Conservation (phyloP, 2,888 invertebrate species). For the Limnephilus lunatus region DNA sequence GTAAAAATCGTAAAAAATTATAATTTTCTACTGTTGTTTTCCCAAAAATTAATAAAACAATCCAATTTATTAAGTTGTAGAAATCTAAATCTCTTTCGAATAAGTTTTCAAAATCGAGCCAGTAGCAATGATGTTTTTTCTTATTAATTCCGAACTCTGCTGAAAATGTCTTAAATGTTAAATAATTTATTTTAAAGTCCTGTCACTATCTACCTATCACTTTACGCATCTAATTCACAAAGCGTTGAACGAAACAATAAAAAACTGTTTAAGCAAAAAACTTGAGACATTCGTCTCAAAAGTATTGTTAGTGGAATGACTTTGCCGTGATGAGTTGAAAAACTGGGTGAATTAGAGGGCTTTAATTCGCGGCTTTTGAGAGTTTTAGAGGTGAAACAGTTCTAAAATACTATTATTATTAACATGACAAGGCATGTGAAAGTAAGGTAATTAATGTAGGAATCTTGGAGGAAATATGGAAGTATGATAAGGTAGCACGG, state of each 20-base stretch:
- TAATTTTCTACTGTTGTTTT: too few relatives aligned
- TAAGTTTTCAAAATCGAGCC: not conserved
- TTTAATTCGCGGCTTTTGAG: not conserved
- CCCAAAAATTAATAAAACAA: too few relatives aligned
- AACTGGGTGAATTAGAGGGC: not conserved
- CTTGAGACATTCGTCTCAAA: not conserved
- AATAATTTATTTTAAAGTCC: not conserved
- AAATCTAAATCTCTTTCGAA: not conserved
- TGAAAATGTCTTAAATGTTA: not conserved
- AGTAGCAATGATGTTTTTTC: not conserved
- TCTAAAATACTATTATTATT: not conserved
- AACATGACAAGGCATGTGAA: too few relatives aligned
- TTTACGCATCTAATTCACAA: not conserved
- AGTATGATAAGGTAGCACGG: too few relatives aligned
- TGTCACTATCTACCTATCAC: not conserved
- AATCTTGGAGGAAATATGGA: too few relatives aligned
- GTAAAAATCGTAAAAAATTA: too few relatives aligned
- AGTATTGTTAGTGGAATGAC: not conserved
- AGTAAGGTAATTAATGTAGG: too few relatives aligned
- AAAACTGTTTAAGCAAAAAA: not conserved
- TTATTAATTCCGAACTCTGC: not conserved
- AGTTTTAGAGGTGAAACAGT: not conserved
- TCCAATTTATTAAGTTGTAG: not conserved
- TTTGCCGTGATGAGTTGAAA: not conserved
- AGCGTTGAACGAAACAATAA: not conserved